phyloP scores from a whole-genome alignment of 2,888 invertebrate species.

The Escarpia spicata region DNA sequence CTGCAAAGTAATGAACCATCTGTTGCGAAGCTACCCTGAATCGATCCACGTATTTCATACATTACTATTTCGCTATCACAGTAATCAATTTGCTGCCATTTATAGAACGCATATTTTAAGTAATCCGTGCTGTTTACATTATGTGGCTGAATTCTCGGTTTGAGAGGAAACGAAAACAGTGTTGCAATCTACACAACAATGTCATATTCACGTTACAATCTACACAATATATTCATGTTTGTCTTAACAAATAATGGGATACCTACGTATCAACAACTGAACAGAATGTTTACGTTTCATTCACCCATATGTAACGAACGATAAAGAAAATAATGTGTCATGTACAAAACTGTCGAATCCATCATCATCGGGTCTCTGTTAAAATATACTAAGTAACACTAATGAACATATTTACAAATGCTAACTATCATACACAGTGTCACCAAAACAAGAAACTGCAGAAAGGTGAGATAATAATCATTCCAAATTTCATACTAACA shows the following conservation, averaged over 20 bases:
- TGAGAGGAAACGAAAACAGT: not conserved
- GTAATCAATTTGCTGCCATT: not conserved
- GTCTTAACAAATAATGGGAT: not conserved
- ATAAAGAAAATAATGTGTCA: not conserved
- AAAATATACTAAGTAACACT: not conserved
- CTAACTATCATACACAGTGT: not conserved
- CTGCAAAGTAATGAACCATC: not conserved
- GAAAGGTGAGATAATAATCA: not conserved
- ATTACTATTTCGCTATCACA: too few species aligned
- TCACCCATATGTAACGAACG: not conserved
- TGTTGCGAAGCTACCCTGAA: too few species aligned
- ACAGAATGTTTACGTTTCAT: not conserved
- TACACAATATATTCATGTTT: not conserved
- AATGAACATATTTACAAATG: slow-evolving; percentile 3
- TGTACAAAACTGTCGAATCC: not conserved
- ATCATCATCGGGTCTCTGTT: not conserved
- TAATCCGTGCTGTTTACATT: not conserved
- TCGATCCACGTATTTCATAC: too few species aligned
- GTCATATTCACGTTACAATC: not conserved
- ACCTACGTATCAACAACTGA: not conserved
- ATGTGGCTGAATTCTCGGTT: not conserved
- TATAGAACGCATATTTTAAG: not conserved
- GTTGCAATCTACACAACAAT: not conserved
- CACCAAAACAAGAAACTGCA: not conserved
- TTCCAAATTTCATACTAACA: not conserved